Base-by-base conservation (phyloP, 2,797 vertebrate species). In the Lutjanus argentimaculatus region DNA sequence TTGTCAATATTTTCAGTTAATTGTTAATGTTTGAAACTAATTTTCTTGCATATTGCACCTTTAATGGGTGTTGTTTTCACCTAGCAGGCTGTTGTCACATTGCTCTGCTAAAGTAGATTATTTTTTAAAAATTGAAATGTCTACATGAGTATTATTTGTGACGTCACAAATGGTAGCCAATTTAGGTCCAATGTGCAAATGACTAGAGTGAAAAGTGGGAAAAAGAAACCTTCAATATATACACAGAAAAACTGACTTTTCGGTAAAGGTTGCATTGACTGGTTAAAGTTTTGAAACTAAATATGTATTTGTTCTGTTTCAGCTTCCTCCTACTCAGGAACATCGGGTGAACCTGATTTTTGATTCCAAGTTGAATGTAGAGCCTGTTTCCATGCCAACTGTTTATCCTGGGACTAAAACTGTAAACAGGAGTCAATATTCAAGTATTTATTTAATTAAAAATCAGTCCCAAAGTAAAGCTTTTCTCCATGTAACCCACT, bases 401-500 rank as follows among this genome's bases (percentile, higher is more conserved):
- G 17, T 55, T 64, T n/a, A 62, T 78, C 51, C 45, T 66, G 48
- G 67, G 65, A 77, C 45, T 21, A 55, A 64, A 36, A 69, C 8
- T 65, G 74, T 79, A 85, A 87, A 85, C 68, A 66, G 19, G n/a
- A 77, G 16, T 75, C 16, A 74, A 58, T 78, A 76, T 90, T 88
- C 83, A 89, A 89, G 87, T 90, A 86, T 75, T 85, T 36, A 19
- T 63, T 57, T 59, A 1, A 68, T 40, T 30, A 66, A 70, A 77
- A 79, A 70, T n/a, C 49, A 65, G 40, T 74, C 68, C 52, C 68
- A 30, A 74, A 59, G n/a, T 76, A 80, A 77, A 88, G 36, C 14
- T 48, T 25, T 46, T 70, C 25, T 25, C 61, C 30, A 0, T 65
- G 16, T 57, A 62, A 63, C 51, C 56, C 21, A 36, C 71, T 79